Evolutionary conservation across 2,888 invertebrate species (phyloP), one percentile per base, ranked within the genome.

Genomic region (Ctenicera cuprea): DNA sequence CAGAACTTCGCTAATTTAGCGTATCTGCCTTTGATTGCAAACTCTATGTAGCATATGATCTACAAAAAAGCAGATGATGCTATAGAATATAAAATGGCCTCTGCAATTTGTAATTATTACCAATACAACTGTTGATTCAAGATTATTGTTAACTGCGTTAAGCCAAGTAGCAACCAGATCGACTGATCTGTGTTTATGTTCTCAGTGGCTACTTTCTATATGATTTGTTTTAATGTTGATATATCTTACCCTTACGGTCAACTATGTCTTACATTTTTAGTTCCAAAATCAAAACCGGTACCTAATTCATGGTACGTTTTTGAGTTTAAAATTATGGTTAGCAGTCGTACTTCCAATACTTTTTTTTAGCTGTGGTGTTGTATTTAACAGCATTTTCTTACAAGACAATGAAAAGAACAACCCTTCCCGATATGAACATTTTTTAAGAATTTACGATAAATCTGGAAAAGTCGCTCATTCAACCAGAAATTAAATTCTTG

Each of bases 251-350:
- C 78, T 0, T 76, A 77, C 37, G 71, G 76, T 37, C 72, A 77
- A 61, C 57, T 63, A n/a, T 79, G 79, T 37, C 37, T 63, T 18
- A 79, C 79, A 12, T 79, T 78, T 63, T 61, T 79, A 12, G 78
- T 78, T 41, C 77, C 79, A 16, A 75, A 76, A 59, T 74, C 78
- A 12, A 54, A 68, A 38, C 30, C 70, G 4, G 57, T 72, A 9
- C 30, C 63, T 14, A 12, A 22, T 26, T 26, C 30, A 12, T 50
- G 14, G 14, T 73, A 63, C 38, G 67, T 68, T 26, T n/a, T n/a
- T n/a, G n/a, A n/a, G n/a, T n/a, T n/a, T n/a, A n/a, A n/a, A n/a
- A n/a, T n/a, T n/a, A n/a, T n/a, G n/a, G n/a, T n/a, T n/a, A n/a
- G n/a, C n/a, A n/a, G n/a, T n/a, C n/a, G n/a, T n/a, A n/a, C n/a